Conservation (phyloP, 23 tunicate species). For the Trididemnum clinides region DNA sequence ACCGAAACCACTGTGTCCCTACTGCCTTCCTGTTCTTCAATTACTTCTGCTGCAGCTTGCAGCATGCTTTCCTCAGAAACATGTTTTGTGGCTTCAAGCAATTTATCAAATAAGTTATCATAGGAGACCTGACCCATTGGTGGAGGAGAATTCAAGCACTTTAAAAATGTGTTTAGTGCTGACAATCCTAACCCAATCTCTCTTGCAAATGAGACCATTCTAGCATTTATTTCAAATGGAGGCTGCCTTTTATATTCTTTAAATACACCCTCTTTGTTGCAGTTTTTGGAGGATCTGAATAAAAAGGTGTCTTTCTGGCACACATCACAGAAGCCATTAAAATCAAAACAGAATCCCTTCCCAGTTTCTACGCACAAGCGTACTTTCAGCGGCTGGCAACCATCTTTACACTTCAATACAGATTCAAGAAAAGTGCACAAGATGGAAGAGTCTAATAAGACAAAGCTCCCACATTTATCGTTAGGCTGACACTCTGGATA, state of each 20-base stretch:
- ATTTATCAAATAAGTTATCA: not conserved
- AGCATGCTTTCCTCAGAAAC: not conserved
- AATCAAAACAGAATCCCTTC: not conserved
- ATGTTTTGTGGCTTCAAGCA: not conserved
- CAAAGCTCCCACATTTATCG: too few relatives aligned
- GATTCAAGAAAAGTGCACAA: too few relatives aligned
- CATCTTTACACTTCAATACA: too few relatives aligned
- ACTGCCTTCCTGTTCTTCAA: conserved; percentile 14
- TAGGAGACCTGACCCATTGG: not conserved
- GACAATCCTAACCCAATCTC: not conserved
- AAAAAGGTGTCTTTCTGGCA: not conserved
- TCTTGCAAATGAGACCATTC: not conserved
- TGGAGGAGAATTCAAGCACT: not conserved
- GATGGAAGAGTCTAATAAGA: too few relatives aligned
- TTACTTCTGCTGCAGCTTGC: not conserved
- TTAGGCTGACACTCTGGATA: too few relatives aligned
- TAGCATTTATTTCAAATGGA: not conserved
- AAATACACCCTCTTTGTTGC: not conserved
- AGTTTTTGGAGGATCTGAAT: not conserved
- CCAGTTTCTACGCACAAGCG: not conserved
- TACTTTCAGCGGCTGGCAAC: too few relatives aligned
- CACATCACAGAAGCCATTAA: not conserved
- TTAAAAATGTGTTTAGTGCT: not conserved
- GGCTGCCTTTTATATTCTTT: not conserved
- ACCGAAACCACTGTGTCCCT: conserved; percentile 11